Evolutionary conservation across 2,888 invertebrate species (phyloP).

Genomic region (Drosophila flavopinicola): DNA sequence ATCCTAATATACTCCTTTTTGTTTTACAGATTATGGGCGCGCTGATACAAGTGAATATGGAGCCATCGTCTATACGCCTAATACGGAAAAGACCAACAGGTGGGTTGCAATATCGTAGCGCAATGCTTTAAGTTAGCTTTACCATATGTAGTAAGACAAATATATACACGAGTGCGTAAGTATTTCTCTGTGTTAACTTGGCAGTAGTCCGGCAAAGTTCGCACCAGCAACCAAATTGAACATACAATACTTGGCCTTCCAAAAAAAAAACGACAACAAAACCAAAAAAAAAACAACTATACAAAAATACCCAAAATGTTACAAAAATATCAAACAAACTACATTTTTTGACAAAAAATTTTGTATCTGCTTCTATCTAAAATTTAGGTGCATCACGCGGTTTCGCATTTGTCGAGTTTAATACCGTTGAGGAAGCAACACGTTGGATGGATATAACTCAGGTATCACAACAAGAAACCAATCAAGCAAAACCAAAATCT

Average conservation of each 20-base stretch:
- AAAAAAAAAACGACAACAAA: constrained; percentile 34
- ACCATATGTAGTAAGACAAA: constrained; percentile 9
- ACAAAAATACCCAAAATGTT: constrained; percentile 61
- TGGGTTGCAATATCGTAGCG: constrained; percentile 84
- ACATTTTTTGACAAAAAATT: constrained; percentile 84
- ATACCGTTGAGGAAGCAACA: constrained; percentile 93
- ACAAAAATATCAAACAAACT: constrained; percentile 73
- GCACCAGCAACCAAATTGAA: constrained; percentile 55
- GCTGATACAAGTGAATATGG: constrained; percentile 89
- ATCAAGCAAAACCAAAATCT: constrained; percentile 29
- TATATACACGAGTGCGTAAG: constrained; percentile 46
- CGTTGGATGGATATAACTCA: constrained; percentile 97
- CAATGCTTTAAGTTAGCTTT: constrained; percentile 20
- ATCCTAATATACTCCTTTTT: background rate
- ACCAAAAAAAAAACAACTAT: constrained; percentile 37
- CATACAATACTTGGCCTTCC: constrained; percentile 42
- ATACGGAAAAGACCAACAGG: constrained; percentile 94
- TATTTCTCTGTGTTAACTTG: constrained; percentile 48
- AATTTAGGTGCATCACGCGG: constrained; percentile 95
- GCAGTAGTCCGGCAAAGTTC: constrained; percentile 48
- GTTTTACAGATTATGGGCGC: constrained; percentile 90
- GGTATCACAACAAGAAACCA: constrained; percentile 78
- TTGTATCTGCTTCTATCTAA: constrained; percentile 87
- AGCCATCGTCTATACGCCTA: constrained; percentile 91
- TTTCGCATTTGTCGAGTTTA: constrained; percentile 97